phyloP scores from a whole-genome alignment of 2,888 invertebrate genomes.

The Coenonympha glycerion region DNA sequence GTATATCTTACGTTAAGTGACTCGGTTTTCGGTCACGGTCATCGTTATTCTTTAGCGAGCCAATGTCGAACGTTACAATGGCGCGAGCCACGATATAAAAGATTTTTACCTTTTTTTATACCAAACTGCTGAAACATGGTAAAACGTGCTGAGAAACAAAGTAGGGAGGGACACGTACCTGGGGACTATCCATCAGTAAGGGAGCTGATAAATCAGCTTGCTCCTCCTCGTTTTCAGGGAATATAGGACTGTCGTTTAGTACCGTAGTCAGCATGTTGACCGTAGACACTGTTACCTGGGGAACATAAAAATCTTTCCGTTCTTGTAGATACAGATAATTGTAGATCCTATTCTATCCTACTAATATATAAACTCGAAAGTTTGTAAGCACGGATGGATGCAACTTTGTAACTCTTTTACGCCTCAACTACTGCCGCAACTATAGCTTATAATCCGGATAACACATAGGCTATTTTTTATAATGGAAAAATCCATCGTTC shows the following conservation, averaged over 20 bases:
- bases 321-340: too few relatives aligned
- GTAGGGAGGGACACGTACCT: too few relatives aligned
- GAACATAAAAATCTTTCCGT: background rate
- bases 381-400: too few relatives aligned
- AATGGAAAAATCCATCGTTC: too few relatives aligned
- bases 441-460: too few relatives aligned
- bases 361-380: too few relatives aligned
- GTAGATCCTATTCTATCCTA: too few relatives aligned
- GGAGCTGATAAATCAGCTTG: slow-evolving; percentile 82
- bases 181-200: slow-evolving; percentile 87
- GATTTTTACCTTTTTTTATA: slow-evolving; percentile 1
- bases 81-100: background rate
- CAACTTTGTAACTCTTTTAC: too few relatives aligned
- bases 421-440: too few relatives aligned
- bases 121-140: background rate
- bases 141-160: slow-evolving; percentile 6
- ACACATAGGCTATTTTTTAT: too few relatives aligned
- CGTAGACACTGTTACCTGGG: slow-evolving; percentile 87
- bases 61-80: slow-evolving; percentile 5
- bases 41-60: slow-evolving; percentile 5
- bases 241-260: slow-evolving; percentile 89
- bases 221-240: slow-evolving; percentile 85
- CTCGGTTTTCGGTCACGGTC: slow-evolving; percentile 6
- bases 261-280: slow-evolving; percentile 93
- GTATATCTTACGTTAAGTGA: slow-evolving; percentile 5